Conservation (phyloP, 2,888 invertebrate genomes). For the Protodeltote pygarga region DNA sequence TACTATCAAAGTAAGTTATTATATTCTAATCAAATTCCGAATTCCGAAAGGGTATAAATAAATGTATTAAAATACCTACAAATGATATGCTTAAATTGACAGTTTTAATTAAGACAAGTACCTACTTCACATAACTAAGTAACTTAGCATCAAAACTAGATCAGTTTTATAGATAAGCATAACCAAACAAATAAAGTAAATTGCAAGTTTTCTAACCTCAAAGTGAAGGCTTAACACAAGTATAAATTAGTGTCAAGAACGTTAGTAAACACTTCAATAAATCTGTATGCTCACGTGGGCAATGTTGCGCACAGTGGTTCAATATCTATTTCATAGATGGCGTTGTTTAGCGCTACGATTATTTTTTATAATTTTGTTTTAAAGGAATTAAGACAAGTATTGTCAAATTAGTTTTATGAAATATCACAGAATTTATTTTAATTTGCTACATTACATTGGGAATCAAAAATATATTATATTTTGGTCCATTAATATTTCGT, state of each 20-base stretch:
- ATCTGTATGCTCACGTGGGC: slow-evolving; percentile 36
- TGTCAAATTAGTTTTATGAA: not conserved
- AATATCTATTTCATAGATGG: slow-evolving; percentile 62
- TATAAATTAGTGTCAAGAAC: slow-evolving; percentile 52
- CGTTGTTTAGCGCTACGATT: slow-evolving; percentile 41
- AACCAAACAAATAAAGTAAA: slow-evolving; percentile 24
- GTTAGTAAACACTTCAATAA: slow-evolving; percentile 46
- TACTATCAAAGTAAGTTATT: slow-evolving; percentile 59
- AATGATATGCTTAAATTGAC: too few relatives aligned
- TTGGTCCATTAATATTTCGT: too few relatives aligned
- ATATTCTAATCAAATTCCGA: too few relatives aligned
- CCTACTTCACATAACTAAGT: too few relatives aligned
- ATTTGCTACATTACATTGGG: too few relatives aligned
- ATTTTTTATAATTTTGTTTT: too few relatives aligned
- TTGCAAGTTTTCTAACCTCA: slow-evolving; percentile 54
- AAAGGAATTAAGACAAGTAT: too few relatives aligned
- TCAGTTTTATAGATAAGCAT: slow-evolving; percentile 6
- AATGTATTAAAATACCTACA: too few relatives aligned
- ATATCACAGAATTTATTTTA: too few relatives aligned
- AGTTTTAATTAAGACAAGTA: too few relatives aligned
- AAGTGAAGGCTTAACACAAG: slow-evolving; percentile 21
- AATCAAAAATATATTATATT: too few relatives aligned
- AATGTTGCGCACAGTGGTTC: slow-evolving; percentile 37
- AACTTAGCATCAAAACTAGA: not conserved
- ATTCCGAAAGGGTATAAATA: too few relatives aligned